Percentiles rank a stretch among this genome's conserved stretches.
These are phyloP conservation scores for Poeciliopsis infans DNA, from an alignment of 2,797 vertebrate species.

Conservation along the genomic window DNA sequence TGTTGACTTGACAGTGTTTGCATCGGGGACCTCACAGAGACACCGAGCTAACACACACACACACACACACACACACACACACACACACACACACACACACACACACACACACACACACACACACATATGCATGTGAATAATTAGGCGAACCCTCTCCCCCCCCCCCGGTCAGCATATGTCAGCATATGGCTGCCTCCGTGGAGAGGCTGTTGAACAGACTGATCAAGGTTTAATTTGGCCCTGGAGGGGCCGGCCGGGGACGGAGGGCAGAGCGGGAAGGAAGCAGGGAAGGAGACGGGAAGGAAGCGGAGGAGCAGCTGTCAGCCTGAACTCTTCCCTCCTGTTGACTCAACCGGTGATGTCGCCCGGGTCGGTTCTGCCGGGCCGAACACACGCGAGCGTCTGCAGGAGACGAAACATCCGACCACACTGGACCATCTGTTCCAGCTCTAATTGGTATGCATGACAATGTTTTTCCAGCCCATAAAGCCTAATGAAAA, in stretches of 20 bases:
- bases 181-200: conserved; percentile 67
- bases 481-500: conserved; percentile 81
- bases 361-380: conserved; percentile 32
- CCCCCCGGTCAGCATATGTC: conserved; percentile 63
- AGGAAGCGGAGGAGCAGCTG: conserved; percentile 26
- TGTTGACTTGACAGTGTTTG: conserved; percentile 37
- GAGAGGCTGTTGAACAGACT: conserved; percentile 65
- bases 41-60: conserved; percentile 12
- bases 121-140: conserved; percentile 34
- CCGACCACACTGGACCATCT: conserved; percentile 74
- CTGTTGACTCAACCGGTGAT: conserved; percentile 28
- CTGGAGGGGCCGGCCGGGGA: conserved; percentile 55
- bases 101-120: no score
- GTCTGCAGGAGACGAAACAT: conserved; percentile 50
- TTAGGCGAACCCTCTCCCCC: conserved; percentile 28
- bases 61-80: conserved; percentile 25
- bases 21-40: conserved; percentile 26
- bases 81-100: no score
- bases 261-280: conserved; percentile 16
- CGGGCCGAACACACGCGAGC: conserved; percentile 13
- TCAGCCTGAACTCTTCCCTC: conserved; percentile 43
- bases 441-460: conserved; percentile 77
- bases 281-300: background rate
- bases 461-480: conserved; percentile 77
- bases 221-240: conserved; percentile 61